A percentile compares a stretch with the other conserved stretches of the same genome.
phyloP scores from a whole-genome alignment of 2,797 vertebrate genomes.

The Acestrorhynchus altus region DNA sequence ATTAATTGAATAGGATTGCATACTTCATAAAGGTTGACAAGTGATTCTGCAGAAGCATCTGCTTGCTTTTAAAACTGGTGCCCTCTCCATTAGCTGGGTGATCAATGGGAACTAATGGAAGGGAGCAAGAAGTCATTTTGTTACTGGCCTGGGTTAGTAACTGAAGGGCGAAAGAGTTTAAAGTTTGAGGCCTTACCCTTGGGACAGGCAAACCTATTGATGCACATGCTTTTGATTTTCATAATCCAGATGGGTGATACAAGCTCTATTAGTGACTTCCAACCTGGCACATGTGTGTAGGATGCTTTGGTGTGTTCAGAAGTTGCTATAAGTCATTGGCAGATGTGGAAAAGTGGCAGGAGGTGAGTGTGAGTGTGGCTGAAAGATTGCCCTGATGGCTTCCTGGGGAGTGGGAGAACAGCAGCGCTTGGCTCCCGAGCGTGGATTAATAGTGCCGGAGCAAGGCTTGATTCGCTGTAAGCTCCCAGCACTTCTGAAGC shows the following conservation, averaged over 20 bases:
- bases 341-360: conserved; percentile 2
- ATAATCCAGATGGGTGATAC: not conserved
- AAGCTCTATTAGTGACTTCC: not conserved
- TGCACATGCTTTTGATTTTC: not conserved
- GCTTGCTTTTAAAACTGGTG: conserved; percentile 21
- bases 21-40: conserved; percentile 11
- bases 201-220: too few relatives aligned
- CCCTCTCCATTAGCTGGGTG: conserved; percentile 20
- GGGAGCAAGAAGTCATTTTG: not conserved
- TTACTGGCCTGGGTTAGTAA: not conserved
- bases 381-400: conserved; percentile 28
- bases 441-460: conserved; percentile 50
- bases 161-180: conserved; percentile 11
- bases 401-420: conserved; percentile 2
- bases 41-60: conserved; percentile 42
- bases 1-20: conserved; percentile 44
- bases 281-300: not conserved
- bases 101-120: conserved; percentile 33
- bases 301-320: conserved; percentile 8
- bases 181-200: not conserved
- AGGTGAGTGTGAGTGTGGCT: conserved; percentile 8
- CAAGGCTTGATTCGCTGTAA: conserved; percentile 49
- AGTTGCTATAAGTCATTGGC: not conserved
- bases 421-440: conserved; percentile 8
- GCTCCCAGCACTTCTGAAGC: conserved; percentile 37